Evolutionary conservation across 2,797 vertebrate genomes (phyloP).

Genomic region (Tenualosa ilisha): DNA sequence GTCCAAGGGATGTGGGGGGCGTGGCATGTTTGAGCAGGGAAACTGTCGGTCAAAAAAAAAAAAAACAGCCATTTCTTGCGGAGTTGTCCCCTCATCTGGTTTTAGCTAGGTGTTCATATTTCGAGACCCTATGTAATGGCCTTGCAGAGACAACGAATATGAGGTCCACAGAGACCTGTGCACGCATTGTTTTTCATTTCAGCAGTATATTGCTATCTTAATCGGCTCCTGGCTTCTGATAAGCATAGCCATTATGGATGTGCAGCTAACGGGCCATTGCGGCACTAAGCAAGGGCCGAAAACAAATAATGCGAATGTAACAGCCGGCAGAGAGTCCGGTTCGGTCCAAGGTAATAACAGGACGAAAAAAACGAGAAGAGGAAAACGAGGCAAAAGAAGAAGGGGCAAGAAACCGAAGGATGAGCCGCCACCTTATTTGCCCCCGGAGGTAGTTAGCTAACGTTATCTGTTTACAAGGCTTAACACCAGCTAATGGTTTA

Average conservation of each 20-base stretch:
- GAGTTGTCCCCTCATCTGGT: neutral
- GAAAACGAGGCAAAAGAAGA: constrained; percentile 82
- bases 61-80: neutral
- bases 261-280: constrained; percentile 43
- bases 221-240: neutral
- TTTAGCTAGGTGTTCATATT: neutral
- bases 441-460: constrained; percentile 83
- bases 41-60: neutral
- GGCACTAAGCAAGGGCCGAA: constrained; percentile 29
- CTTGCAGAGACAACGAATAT: neutral
- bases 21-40: neutral
- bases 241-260: constrained; percentile 21
- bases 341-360: constrained; percentile 48
- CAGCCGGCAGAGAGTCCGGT: constrained; percentile 18
- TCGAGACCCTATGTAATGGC: neutral
- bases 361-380: constrained; percentile 69
- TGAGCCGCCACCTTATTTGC: constrained; percentile 87
- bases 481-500: neutral
- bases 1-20: neutral
- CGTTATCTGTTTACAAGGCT: constrained; percentile 35
- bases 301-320: constrained; percentile 12
- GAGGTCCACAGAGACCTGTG: neutral
- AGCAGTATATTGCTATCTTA: neutral
- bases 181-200: neutral
- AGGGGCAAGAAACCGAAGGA: constrained; percentile 70